These are phyloP conservation scores for Bactericera cockerelli DNA, from an alignment of 1,140 invertebrate species.

Conservation along the genomic window DNA sequence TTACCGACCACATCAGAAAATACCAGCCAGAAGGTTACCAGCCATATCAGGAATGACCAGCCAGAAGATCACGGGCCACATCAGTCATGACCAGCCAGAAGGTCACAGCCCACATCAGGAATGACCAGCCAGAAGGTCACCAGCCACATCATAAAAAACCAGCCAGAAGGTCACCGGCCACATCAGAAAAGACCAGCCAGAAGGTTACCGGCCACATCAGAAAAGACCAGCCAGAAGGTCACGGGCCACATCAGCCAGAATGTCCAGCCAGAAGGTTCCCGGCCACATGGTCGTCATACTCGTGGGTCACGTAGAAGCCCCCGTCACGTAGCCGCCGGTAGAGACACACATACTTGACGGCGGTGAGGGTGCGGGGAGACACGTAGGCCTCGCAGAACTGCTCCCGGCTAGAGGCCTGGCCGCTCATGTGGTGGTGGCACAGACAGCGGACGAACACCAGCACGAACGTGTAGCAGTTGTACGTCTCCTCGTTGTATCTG, in stretches of 20 bases:
- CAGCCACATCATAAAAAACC: background rate
- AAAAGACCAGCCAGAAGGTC: too few species aligned
- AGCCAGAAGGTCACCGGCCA: too few species aligned
- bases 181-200: too few species aligned
- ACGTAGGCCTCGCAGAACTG: slow-evolving; percentile 61
- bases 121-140: background rate
- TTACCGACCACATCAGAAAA: too few species aligned
- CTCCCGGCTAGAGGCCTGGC: slow-evolving; percentile 42
- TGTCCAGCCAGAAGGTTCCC: background rate
- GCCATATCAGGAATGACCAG: too few species aligned
- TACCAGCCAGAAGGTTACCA: too few species aligned
- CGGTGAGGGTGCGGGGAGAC: slow-evolving; percentile 50
- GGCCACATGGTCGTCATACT: slow-evolving; percentile 7
- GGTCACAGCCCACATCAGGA: too few species aligned
- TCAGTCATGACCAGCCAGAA: too few species aligned
- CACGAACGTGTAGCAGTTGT: slow-evolving; percentile 69
- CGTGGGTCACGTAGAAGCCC: slow-evolving; percentile 20
- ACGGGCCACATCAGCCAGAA: too few species aligned
- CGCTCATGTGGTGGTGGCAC: slow-evolving; percentile 41
- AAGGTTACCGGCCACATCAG: too few species aligned
- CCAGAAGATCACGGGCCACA: too few species aligned
- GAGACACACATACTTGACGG: slow-evolving; percentile 63
- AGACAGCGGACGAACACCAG: slow-evolving; percentile 50
- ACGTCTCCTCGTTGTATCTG: slow-evolving; percentile 49
- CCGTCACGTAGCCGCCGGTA: slow-evolving; percentile 42